Base-by-base conservation (phyloP, 2,797 vertebrate species). In the Anomalospiza imberbis region DNA sequence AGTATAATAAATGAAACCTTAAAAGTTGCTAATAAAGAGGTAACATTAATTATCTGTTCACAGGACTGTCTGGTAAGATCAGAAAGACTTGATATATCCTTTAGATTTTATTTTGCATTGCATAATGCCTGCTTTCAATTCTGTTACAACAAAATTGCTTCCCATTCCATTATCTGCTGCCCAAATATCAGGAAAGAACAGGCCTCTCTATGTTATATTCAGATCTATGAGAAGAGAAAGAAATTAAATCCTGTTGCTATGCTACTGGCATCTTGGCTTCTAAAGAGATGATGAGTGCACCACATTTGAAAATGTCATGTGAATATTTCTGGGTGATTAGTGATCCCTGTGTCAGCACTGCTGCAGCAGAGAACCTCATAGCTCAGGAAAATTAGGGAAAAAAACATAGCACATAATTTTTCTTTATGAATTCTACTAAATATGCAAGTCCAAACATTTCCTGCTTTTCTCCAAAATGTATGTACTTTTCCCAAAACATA, bases 311-410 rank as follows among this genome's bases (percentile, higher is more conserved):
- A 93, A 82, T 81, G 81, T 25, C 82, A 63, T 48, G 45, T 7
- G 0, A 47, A 58, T 87, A 34, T 94, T 91, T 82, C 47, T 65
- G 65, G 26, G 47, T 88, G 71, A 89, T 95, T 83, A 91, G 81
- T 87, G 91, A 55, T 84, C 85, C 48, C 66, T 89, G 45, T 92
- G 71, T 95, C 92, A 94, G 94, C 83, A 82, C 45, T 86, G 76
- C 63, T 89, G 60, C 51, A 85, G 80, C 72, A 88, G 73, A 47
- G 51, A 61, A 31, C 38, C 36, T 87, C 79, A 20, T 42, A 44
- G 67, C 54, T 82, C 71, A 79, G 70, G 51, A 62, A 91, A 84
- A 80, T 0, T 66, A 76, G n/a, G 50, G 13, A 29, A 88, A 80
- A 80, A 38, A 75, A 19, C 42, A 55, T 29, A 82, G 60, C 51